Evolutionary conservation across 2,888 invertebrate genomes (phyloP).

Genomic region (Lepidochrysops patricia): DNA sequence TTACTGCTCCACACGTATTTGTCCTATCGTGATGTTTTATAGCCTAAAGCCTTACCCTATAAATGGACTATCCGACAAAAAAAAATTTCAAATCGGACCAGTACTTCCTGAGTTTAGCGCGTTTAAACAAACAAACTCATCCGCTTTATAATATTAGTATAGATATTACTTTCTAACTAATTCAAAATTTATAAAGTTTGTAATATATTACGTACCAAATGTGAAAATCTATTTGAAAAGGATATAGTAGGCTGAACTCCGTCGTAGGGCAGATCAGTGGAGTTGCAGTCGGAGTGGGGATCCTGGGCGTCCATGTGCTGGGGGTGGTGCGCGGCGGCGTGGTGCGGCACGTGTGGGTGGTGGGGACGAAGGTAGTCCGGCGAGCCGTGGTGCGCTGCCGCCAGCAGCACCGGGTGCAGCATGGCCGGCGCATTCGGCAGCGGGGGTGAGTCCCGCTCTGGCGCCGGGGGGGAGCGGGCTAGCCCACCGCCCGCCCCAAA

Average conservation of each 20-base stretch:
- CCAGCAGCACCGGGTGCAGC: conserved; percentile 88
- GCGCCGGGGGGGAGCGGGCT: conserved; percentile 75
- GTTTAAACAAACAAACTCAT: too few species aligned
- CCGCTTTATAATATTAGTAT: too few species aligned
- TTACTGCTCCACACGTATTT: too few species aligned
- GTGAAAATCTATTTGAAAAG: conserved; percentile 79
- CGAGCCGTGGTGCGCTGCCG: conserved; percentile 87
- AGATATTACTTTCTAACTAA: too few species aligned
- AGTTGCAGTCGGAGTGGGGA: conserved; percentile 92
- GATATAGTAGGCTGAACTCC: conserved; percentile 97
- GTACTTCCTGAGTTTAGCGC: too few species aligned
- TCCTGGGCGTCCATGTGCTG: conserved; percentile 90
- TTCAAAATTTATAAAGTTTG: too few species aligned
- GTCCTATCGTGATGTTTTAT: too few species aligned
- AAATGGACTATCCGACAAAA: too few species aligned
- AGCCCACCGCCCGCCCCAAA: conserved; percentile 78
- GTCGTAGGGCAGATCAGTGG: conserved; percentile 92
- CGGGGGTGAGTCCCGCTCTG: conserved; percentile 87
- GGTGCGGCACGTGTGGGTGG: conserved; percentile 84
- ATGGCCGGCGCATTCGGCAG: conserved; percentile 89
- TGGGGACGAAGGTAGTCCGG: conserved; percentile 85
- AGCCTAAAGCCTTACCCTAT: too few species aligned
- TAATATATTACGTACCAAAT: background rate
- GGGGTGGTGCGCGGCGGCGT: conserved; percentile 82
- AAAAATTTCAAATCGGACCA: too few species aligned